Evolutionary conservation across 2,113 vertebrate genomes (phyloP).

Genomic region (Sprattus sprattus): DNA sequence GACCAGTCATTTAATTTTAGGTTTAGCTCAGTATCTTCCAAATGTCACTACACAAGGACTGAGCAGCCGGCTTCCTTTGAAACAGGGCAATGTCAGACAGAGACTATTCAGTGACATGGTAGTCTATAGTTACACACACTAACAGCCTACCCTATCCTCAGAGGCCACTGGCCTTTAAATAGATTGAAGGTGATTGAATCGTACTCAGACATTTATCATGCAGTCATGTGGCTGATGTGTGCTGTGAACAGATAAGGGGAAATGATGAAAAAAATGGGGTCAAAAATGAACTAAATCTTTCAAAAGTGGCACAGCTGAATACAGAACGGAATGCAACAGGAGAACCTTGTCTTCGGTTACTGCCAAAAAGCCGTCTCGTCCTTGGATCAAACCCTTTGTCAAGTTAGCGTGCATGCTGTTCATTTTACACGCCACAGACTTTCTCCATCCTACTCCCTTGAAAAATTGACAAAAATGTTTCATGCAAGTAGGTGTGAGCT

Average conservation of each 20-base stretch:
- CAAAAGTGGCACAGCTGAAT: neutral
- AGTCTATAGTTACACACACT: conserved; percentile 3
- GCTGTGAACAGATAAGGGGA: neutral
- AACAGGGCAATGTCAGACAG: neutral
- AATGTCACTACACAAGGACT: neutral
- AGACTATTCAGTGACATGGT: neutral
- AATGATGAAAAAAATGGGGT: neutral
- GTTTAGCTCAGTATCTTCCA: neutral
- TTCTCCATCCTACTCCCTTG: conserved; percentile 49
- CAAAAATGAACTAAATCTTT: conserved; percentile 1
- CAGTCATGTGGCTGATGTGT: neutral
- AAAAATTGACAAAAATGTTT: conserved; percentile 52
- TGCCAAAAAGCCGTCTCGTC: conserved; percentile 21
- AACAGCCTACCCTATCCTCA: neutral
- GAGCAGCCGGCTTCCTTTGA: neutral
- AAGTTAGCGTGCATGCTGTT: conserved; percentile 48
- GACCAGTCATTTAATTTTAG: neutral
- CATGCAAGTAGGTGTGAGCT: conserved; percentile 47
- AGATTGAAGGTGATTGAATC: conserved; percentile 1
- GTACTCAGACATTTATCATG: neutral
- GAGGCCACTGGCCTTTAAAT: conserved; percentile 11
- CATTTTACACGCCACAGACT: conserved; percentile 50
- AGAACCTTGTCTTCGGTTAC: neutral
- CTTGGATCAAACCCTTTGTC: conserved; percentile 30
- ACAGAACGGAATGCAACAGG: neutral